These are phyloP conservation scores for Teinopalpus imperialis DNA, from an alignment of 2,888 invertebrate genomes.

Conservation along the genomic window DNA sequence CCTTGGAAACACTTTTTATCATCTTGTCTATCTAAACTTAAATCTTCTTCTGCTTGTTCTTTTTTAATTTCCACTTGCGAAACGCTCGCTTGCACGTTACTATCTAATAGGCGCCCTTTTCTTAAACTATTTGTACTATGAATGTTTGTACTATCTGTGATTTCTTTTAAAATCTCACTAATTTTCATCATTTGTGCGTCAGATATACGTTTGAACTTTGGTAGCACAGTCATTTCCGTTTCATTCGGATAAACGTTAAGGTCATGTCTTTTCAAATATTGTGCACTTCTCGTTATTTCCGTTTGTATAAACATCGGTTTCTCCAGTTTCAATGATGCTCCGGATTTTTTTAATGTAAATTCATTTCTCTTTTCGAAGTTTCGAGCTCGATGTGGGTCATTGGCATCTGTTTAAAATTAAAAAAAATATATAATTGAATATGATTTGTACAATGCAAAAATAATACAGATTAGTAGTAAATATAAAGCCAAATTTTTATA, in stretches of 20 bases:
- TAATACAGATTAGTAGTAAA: slow-evolving; percentile 4
- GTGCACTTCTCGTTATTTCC: slow-evolving; percentile 31
- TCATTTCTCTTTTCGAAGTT: slow-evolving; percentile 39
- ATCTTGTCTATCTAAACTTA: slow-evolving; percentile 50
- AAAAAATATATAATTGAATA: slow-evolving; percentile 45
- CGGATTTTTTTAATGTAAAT: slow-evolving; percentile 42
- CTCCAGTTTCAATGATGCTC: slow-evolving; percentile 36
- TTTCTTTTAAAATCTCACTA: slow-evolving; percentile 58
- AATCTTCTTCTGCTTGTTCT: slow-evolving; percentile 32
- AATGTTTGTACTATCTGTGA: slow-evolving; percentile 40
- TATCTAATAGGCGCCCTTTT: slow-evolving; percentile 50
- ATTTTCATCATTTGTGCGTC: slow-evolving; percentile 68
- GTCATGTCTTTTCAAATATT: slow-evolving; percentile 48
- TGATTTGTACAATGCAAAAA: slow-evolving; percentile 29
- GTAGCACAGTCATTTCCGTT: slow-evolving; percentile 47
- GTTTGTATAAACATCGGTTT: slow-evolving; percentile 76
- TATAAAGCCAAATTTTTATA: slow-evolving; percentile 1
- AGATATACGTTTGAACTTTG: slow-evolving; percentile 69
- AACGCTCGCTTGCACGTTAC: slow-evolving; percentile 25
- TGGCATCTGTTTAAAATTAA: slow-evolving; percentile 68
- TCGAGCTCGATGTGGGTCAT: slow-evolving; percentile 72
- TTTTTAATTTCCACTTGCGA: slow-evolving; percentile 28
- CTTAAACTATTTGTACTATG: slow-evolving; percentile 41
- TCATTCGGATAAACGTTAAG: slow-evolving; percentile 51
- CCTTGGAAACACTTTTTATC: slow-evolving; percentile 85